Conservation (phyloP, 2,888 invertebrate genomes). For the Tipula vernalis region DNA sequence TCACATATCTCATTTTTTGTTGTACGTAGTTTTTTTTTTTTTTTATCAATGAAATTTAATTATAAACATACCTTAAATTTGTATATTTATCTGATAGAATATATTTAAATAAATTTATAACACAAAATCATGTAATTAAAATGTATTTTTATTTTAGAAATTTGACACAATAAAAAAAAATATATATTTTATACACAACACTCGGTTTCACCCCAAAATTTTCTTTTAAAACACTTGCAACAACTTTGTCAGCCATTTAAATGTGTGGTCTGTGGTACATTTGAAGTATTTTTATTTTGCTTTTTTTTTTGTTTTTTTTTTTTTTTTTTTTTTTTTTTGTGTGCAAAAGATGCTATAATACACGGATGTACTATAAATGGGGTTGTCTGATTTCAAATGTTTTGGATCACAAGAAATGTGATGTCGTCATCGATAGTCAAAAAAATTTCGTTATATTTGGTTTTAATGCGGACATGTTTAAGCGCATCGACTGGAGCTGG, state of each 20-base stretch:
- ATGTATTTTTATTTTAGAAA: background rate
- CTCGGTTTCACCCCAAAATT: background rate
- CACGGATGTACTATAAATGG: background rate
- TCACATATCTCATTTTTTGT: background rate
- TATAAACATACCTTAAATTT: background rate
- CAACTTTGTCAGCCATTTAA: background rate
- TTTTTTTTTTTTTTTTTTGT: background rate
- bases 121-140: background rate
- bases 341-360: background rate
- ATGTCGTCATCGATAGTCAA: background rate
- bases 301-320: background rate
- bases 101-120: background rate
- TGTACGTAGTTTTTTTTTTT: background rate
- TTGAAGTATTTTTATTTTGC: slow-evolving; percentile 4
- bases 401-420: background rate
- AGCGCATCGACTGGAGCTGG: background rate
- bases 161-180: background rate
- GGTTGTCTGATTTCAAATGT: background rate
- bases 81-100: background rate
- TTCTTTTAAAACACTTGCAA: background rate
- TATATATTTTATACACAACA: background rate
- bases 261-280: background rate
- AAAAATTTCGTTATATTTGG: background rate
- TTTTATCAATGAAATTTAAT: background rate
- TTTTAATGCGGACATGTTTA: background rate